These are phyloP conservation scores for Pelusios castaneus DNA, from an alignment of 2,113 vertebrate genomes.

Conservation along the genomic window DNA sequence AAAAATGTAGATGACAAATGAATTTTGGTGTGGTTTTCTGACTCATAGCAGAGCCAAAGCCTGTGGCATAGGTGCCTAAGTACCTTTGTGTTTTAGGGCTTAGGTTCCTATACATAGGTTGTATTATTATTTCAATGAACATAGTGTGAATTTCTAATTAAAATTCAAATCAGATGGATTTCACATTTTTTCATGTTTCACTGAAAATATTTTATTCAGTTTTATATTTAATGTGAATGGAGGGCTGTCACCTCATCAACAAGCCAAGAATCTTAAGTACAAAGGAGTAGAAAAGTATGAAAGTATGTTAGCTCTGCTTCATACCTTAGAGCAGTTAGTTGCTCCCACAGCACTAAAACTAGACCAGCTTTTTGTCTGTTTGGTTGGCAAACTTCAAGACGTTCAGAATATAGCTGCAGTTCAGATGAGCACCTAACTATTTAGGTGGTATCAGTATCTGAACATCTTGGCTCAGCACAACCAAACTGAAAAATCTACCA, in stretches of 20 bases:
- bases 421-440: background rate
- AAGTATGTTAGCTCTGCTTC: background rate
- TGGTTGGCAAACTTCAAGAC: background rate
- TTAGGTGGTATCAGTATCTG: background rate
- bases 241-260: background rate
- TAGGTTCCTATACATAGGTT: too few species aligned
- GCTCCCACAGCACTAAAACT: background rate
- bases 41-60: too few species aligned
- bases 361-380: background rate
- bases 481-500: background rate
- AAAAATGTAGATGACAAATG: too few species aligned
- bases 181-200: background rate
- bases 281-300: background rate
- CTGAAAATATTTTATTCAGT: background rate
- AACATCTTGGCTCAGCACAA: background rate
- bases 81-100: too few species aligned
- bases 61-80: too few species aligned
- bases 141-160: background rate
- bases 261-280: background rate
- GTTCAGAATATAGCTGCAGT: accelerated
- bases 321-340: background rate
- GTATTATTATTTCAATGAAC: background rate
- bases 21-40: too few species aligned
- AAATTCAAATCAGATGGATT: background rate
- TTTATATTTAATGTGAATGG: background rate